Percentiles rank a stretch among this genome's conserved stretches.
phyloP scores from a whole-genome alignment of 2,888 invertebrate genomes.

The Lasioglossum figueresi region DNA sequence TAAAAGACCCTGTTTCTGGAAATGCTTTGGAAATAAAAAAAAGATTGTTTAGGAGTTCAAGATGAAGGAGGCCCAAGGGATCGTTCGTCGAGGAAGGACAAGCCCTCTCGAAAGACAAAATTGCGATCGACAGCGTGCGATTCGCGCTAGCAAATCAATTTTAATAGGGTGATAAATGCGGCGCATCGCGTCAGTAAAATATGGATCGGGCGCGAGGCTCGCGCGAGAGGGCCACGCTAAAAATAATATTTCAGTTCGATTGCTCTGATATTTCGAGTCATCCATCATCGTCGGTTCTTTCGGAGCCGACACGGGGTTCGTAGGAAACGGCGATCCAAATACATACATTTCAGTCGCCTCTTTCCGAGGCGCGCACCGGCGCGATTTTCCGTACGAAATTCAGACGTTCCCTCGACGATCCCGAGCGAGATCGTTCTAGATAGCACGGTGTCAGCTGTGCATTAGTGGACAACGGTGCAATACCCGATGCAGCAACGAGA shows the following conservation, averaged over 20 bases:
- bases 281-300: slow-evolving; percentile 83
- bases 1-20: not conserved
- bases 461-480: slow-evolving; percentile 6
- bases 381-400: slow-evolving; percentile 50
- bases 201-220: slow-evolving; percentile 49
- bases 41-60: not conserved
- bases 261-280: slow-evolving; percentile 75
- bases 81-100: not conserved
- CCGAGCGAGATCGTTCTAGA: not conserved
- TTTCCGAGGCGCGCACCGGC: slow-evolving; percentile 23
- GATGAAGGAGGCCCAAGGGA: not conserved
- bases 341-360: slow-evolving; percentile 54
- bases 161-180: slow-evolving; percentile 64
- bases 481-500: not conserved
- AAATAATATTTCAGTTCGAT: slow-evolving; percentile 72
- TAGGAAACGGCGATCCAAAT: slow-evolving; percentile 66
- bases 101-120: not conserved
- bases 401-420: slow-evolving; percentile 25
- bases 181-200: slow-evolving; percentile 61
- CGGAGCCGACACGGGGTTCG: slow-evolving; percentile 56
- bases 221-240: slow-evolving; percentile 59
- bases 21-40: not conserved
- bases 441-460: slow-evolving; percentile 1
- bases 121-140: slow-evolving; percentile 35
- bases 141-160: slow-evolving; percentile 53